Base-by-base conservation (phyloP, 2,113 vertebrate species). In the Rattus rattus region DNA sequence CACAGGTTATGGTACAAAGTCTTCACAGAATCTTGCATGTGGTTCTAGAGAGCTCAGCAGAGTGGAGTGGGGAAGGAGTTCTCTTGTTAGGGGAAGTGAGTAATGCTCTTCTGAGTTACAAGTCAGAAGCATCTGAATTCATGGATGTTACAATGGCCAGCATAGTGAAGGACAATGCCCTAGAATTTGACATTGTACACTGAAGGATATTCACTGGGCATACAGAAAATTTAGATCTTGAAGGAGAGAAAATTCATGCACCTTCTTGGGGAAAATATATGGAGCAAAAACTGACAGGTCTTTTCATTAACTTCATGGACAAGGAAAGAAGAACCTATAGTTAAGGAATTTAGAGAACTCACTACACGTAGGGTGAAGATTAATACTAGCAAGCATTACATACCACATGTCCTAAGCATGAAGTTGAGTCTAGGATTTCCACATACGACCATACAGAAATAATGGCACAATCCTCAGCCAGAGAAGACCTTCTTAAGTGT, bases 401-500 rank as follows among this genome's bases (percentile, higher is more conserved):
- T 8, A 52, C 7, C 47, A 14, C 54, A 94, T 49, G 24, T 19
- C 65, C 43, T 22, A 10, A 39, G 19, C 22, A 16, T 13, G 39
- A 39, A 56, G 28, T 4, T 69, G 63, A 14, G 22, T 9, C 13
- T 76, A 8, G 22, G 89, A 63, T 20, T 43, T n/a, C 14, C n/a
- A 94, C 14, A 36, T 9, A 1, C 2, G 8, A 10, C 3, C 1
- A 10, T 1, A 5, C 33, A n/a, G 80, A 5, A 1, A 7, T 36
- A 43, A 20, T 24, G 13, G 10, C 6, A 13, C 0, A 1, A 14
- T n/a, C 28, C 7, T 59, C n/a, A 95, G 20, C 2, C 1, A 47
- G 20, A 76, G 52, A 75, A 88, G 81, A 1, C 2, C 3, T 67
- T 85, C 17, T 43, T 76, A 89, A 12, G 0, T 13, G 6, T 47